Base-by-base conservation (phyloP, 2,113 vertebrate genomes). In the Callipepla californica region DNA sequence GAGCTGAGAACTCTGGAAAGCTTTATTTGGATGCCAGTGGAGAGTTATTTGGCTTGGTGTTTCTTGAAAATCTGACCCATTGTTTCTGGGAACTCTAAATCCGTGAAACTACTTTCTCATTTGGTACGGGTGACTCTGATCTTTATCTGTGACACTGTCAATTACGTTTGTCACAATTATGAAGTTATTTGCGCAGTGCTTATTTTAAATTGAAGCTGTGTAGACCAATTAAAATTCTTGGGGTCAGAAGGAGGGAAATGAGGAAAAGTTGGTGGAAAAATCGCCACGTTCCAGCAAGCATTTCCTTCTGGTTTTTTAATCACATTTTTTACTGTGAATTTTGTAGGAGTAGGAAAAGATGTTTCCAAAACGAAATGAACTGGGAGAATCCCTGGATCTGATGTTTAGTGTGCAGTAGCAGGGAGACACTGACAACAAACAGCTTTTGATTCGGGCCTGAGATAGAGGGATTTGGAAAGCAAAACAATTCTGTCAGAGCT, bases 41-140 rank as follows among this genome's bases (percentile, higher is more conserved):
- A 85, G 89, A 92, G 81, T 92, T 93, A 74, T 44, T 95, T 93
- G 94, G 89, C 95, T 93, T 90, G 84, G 26, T 90, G 38, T 91
- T 38, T 36, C 68, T 25, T 89, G 91, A 62, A 87, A 78, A 95
- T 85, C 81, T 72, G 67, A 40, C 68, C 89, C 96, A 94, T 92
- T 96, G 95, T 95, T 94, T 96, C 92, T 95, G 94, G 85, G 91
- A 96, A 92, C 81, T 89, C 78, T 89, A 55, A 92, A 91, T 91
- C 89, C n/a, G 74, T 87, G 45, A 62, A 93, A 36, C 20, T 80
- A 80, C 78, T 94, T 90, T 93, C 80, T 79, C 80, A 30, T 89
- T 88, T 95, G 81, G 47, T 92, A 9, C 93, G 94, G 81, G 91
- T 89, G 47, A 80, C 89, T 67, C 78, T 89, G 96, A 96, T 96